A percentile compares a stretch with the other conserved stretches of the same genome.
phyloP scores from a whole-genome alignment of 2,888 invertebrate genomes.

The Lepidochrysops patricia region DNA sequence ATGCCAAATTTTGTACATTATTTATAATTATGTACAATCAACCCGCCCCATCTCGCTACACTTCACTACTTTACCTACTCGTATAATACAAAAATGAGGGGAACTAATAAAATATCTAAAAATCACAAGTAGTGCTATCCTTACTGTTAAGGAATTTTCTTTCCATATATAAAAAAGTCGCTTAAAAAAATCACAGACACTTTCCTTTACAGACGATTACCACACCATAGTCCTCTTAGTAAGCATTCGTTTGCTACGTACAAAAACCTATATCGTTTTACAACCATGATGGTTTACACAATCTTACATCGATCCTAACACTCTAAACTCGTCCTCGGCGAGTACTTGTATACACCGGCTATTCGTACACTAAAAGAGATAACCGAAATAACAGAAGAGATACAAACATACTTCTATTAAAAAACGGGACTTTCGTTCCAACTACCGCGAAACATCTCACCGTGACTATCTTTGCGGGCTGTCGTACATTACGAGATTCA shows the following conservation, averaged over 20 bases:
- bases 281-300: slow-evolving; percentile 68
- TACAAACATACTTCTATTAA: slow-evolving; percentile 6
- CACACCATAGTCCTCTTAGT: slow-evolving; percentile 63
- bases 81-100: slow-evolving; percentile 64
- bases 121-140: slow-evolving; percentile 76
- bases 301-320: slow-evolving; percentile 45
- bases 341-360: slow-evolving; percentile 44
- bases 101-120: slow-evolving; percentile 68
- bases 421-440: background rate
- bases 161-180: slow-evolving; percentile 74
- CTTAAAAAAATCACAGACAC: slow-evolving; percentile 77
- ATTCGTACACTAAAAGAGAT: slow-evolving; percentile 25
- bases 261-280: slow-evolving; percentile 74
- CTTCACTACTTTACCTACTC: slow-evolving; percentile 43
- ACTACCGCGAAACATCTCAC: slow-evolving; percentile 6
- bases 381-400: slow-evolving; percentile 1
- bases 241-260: slow-evolving; percentile 71
- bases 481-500: slow-evolving; percentile 27
- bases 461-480: slow-evolving; percentile 29
- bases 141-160: slow-evolving; percentile 72
- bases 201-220: slow-evolving; percentile 73
- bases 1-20: slow-evolving; percentile 36
- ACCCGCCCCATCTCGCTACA: slow-evolving; percentile 54
- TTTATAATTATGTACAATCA: slow-evolving; percentile 56
- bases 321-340: slow-evolving; percentile 43